phyloP scores from a whole-genome alignment of 2,888 invertebrate species.

The Zaprionus obscuricornis region DNA sequence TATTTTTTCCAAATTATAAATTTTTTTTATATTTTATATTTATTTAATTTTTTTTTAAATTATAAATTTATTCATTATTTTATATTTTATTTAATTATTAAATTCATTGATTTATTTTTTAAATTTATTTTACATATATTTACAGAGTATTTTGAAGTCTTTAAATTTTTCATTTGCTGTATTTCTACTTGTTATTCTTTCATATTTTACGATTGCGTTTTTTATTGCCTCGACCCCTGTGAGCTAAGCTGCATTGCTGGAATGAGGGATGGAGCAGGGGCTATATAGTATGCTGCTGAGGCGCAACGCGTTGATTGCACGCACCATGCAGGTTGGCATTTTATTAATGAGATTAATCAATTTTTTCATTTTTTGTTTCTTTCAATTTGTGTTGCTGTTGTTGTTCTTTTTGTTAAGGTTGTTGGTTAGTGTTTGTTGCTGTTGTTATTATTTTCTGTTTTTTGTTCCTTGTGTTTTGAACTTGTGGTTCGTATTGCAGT shows the following conservation, averaged over 20 bases:
- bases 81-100: too few relatives aligned
- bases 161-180: neutral
- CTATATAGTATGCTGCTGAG: too few relatives aligned
- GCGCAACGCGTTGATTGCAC: conserved; percentile 64
- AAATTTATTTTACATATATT: too few relatives aligned
- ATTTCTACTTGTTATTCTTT: conserved; percentile 37
- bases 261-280: neutral
- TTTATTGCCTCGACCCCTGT: conserved; percentile 65
- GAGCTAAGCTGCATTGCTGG: conserved; percentile 7
- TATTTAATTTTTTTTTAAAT: too few relatives aligned
- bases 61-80: too few relatives aligned
- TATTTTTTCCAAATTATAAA: too few relatives aligned
- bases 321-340: conserved; percentile 78
- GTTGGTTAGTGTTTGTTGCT: neutral
- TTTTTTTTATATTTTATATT: too few relatives aligned
- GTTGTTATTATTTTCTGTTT: neutral
- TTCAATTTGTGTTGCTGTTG: conserved; percentile 10
- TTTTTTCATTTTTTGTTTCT: conserved; percentile 55
- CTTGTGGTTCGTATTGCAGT: conserved; percentile 44
- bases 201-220: conserved; percentile 74
- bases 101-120: too few relatives aligned
- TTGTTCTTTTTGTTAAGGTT: conserved; percentile 24
- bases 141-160: conserved; percentile 12
- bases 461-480: conserved; percentile 27
- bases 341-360: conserved; percentile 80